Conservation (phyloP, 2,888 invertebrate genomes). For the Limenitis camilla region DNA sequence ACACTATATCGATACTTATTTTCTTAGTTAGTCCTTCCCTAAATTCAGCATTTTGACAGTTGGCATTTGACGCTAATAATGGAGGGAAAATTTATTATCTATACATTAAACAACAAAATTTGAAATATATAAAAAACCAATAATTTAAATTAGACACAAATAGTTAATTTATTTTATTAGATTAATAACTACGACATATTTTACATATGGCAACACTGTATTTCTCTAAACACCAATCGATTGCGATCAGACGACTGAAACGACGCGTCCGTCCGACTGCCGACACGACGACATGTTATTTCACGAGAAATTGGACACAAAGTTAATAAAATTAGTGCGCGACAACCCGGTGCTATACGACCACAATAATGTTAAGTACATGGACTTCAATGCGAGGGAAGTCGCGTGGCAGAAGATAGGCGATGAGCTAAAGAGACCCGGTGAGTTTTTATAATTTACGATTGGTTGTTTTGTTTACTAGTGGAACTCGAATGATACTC, state of each 20-base stretch:
- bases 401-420: slow-evolving; percentile 68
- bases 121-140: too few relatives aligned
- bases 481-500: slow-evolving; percentile 8
- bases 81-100: too few relatives aligned
- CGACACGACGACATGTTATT: slow-evolving; percentile 23
- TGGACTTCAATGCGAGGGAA: slow-evolving; percentile 61
- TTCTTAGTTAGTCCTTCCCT: too few relatives aligned
- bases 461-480: slow-evolving; percentile 14
- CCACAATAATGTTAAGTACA: slow-evolving; percentile 50
- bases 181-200: background rate
- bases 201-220: slow-evolving; percentile 9
- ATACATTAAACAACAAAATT: too few relatives aligned
- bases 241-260: slow-evolving; percentile 18
- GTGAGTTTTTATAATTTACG: slow-evolving; percentile 47
- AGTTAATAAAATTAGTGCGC: slow-evolving; percentile 49
- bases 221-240: slow-evolving; percentile 14
- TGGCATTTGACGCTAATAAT: too few relatives aligned
- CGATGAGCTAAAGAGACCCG: slow-evolving; percentile 55
- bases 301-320: slow-evolving; percentile 46
- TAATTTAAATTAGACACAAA: too few relatives aligned
- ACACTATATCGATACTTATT: too few relatives aligned
- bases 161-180: background rate
- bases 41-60: too few relatives aligned
- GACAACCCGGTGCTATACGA: slow-evolving; percentile 56
- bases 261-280: slow-evolving; percentile 19